Evolutionary conservation across 2,797 vertebrate genomes (phyloP).

Genomic region (Avahi laniger): DNA sequence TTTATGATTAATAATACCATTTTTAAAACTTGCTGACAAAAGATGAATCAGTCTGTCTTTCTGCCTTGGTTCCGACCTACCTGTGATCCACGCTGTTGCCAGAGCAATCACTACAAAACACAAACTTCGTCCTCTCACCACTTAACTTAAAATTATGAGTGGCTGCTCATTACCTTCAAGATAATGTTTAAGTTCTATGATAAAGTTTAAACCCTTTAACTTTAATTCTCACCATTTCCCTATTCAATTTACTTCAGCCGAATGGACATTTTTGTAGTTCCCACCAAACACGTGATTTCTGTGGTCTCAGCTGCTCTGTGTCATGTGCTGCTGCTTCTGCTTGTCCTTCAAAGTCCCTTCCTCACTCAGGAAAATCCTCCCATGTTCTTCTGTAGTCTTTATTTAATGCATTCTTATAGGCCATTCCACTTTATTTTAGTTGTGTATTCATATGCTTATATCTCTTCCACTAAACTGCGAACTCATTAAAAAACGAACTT

Average conservation of each 20-base stretch:
- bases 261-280: not conserved
- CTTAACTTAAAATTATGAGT: not conserved
- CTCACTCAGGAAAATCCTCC: not conserved
- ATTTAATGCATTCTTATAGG: rapidly evolving
- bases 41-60: too few species aligned
- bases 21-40: not conserved
- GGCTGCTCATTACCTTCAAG: not conserved
- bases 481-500: not conserved
- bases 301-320: not conserved
- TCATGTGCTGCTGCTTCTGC: not conserved
- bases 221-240: not conserved
- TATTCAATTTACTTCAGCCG: rapidly evolving
- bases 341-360: not conserved
- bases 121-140: rapidly evolving
- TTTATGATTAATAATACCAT: not conserved
- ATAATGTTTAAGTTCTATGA: not conserved
- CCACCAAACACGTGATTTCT: not conserved
- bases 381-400: rapidly evolving
- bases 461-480: not conserved
- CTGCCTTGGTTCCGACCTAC: not conserved
- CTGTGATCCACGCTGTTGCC: rapidly evolving
- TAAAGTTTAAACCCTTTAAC: too few species aligned
- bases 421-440: not conserved
- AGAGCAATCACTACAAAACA: not conserved
- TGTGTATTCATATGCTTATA: not conserved